Evolutionary conservation across 2,113 vertebrate genomes (phyloP).

Genomic region (Pteropus alecto): DNA sequence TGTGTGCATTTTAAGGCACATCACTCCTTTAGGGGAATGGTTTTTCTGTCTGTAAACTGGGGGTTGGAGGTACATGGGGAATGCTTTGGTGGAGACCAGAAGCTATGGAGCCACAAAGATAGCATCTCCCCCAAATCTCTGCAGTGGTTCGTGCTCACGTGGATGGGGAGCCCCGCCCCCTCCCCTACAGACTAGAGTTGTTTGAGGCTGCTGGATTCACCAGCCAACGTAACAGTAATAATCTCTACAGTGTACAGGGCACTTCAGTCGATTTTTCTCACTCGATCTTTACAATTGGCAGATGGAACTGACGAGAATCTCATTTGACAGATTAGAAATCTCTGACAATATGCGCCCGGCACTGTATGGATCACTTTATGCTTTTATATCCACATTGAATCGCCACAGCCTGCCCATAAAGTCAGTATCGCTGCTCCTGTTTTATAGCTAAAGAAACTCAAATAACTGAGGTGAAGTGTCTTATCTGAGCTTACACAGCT

Average conservation of each 20-base stretch:
- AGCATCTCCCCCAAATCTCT: neutral
- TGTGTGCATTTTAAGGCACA: neutral
- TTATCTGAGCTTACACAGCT: neutral
- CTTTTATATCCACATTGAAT: neutral
- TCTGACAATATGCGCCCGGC: too few species aligned
- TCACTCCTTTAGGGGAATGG: neutral
- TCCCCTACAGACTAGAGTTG: neutral
- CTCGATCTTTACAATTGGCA: neutral
- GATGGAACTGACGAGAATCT: neutral
- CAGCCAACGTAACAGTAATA: neutral
- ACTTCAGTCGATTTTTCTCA: neutral
- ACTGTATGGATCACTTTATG: too few species aligned
- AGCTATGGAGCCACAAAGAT: neutral
- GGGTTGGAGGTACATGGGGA: neutral
- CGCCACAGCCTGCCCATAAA: neutral
- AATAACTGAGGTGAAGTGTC: neutral
- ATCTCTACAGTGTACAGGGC: fast-evolving
- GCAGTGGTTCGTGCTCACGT: neutral
- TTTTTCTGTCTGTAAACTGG: neutral
- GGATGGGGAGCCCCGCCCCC: neutral
- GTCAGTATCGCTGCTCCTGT: neutral
- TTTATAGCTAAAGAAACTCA: neutral
- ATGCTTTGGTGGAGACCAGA: neutral
- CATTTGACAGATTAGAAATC: neutral
- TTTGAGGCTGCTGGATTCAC: neutral